Evolutionary conservation across 2,888 invertebrate genomes (phyloP).

Genomic region (Sepiola atlantica): DNA sequence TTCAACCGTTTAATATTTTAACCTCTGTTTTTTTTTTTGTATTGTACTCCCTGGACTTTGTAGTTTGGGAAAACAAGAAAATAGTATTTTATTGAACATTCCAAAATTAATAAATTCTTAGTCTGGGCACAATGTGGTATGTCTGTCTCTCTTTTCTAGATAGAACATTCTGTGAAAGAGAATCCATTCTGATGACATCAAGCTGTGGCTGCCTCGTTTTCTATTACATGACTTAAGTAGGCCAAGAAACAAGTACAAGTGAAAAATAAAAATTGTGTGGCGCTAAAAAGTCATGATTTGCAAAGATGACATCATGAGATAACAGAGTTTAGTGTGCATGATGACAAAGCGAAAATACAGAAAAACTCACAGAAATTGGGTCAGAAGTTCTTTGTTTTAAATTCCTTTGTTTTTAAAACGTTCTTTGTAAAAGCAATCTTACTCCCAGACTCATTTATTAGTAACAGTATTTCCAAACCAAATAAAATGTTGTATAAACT

Average conservation of each 20-base stretch:
- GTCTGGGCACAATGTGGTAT: too few species aligned
- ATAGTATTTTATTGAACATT: too few species aligned
- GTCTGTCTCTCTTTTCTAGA: background rate
- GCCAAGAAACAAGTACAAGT: background rate
- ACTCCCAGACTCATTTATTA: background rate
- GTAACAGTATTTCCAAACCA: too few species aligned
- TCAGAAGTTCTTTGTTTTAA: background rate
- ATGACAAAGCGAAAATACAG: background rate
- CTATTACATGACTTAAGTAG: background rate
- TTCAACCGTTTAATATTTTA: too few species aligned
- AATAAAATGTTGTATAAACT: too few species aligned
- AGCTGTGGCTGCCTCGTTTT: background rate
- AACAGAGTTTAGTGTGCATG: background rate
- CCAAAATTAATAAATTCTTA: too few species aligned
- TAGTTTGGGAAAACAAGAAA: too few species aligned
- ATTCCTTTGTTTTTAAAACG: background rate
- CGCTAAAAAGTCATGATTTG: background rate
- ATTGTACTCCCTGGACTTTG: too few species aligned
- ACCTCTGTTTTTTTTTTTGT: too few species aligned
- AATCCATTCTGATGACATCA: background rate
- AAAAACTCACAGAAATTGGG: background rate
- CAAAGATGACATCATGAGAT: background rate
- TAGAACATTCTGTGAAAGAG: background rate
- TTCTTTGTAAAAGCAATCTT: background rate
- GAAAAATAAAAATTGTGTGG: background rate